Evolutionary conservation across 1,140 invertebrate genomes (phyloP).

Genomic region (Drosophila ironensis): DNA sequence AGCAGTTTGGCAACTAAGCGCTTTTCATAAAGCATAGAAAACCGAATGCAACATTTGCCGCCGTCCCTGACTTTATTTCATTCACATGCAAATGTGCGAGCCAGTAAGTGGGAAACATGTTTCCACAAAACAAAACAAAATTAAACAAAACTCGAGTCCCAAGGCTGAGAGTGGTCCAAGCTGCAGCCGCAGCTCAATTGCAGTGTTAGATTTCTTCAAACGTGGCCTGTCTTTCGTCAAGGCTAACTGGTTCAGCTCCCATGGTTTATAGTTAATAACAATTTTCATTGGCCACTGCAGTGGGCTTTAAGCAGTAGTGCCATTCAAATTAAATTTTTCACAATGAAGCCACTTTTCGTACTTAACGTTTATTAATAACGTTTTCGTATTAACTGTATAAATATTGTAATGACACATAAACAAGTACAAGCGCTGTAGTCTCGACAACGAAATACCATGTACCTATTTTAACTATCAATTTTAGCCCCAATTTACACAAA

Average conservation of each 20-base stretch:
- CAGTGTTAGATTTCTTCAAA: slow-evolving; percentile 11
- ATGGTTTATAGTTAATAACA: neutral
- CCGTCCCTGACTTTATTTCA: slow-evolving; percentile 29
- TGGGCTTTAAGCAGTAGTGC: neutral
- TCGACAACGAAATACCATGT: too few relatives aligned
- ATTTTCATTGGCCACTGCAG: neutral
- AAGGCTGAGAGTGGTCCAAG: slow-evolving; percentile 38
- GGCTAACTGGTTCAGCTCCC: slow-evolving; percentile 6
- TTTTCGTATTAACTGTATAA: slow-evolving; percentile 46
- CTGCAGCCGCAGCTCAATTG: slow-evolving; percentile 7
- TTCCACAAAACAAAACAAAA: slow-evolving; percentile 23
- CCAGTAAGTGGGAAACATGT: slow-evolving; percentile 34
- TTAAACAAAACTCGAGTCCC: slow-evolving; percentile 2
- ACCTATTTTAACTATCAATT: too few relatives aligned
- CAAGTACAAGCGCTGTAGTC: too few relatives aligned
- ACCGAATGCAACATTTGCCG: slow-evolving; percentile 27
- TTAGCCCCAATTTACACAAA: too few relatives aligned
- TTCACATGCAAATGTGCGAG: slow-evolving; percentile 39
- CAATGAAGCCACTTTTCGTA: slow-evolving; percentile 23
- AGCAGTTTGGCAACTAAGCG: slow-evolving; percentile 42
- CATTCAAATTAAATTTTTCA: slow-evolving; percentile 24
- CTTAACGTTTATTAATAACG: slow-evolving; percentile 52
- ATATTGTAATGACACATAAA: slow-evolving; percentile 2
- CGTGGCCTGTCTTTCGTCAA: slow-evolving; percentile 28
- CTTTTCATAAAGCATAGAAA: slow-evolving; percentile 36